A percentile compares a stretch with the other conserved stretches of the same genome.
Evolutionary conservation across 1,140 invertebrate genomes (phyloP).

Genomic region (Rhagoletis pomonella): DNA sequence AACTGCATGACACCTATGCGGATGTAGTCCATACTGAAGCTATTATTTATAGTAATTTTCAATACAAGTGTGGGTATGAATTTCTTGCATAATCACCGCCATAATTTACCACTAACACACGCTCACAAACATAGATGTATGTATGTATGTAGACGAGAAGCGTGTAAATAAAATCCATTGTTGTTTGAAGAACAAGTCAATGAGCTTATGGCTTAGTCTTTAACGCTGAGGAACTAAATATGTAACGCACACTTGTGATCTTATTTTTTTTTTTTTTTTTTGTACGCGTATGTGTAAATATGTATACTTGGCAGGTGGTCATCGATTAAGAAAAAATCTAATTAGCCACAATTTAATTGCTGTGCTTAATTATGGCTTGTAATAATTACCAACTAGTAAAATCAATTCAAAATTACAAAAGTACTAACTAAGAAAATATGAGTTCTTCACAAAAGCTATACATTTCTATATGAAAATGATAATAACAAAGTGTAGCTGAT

Average conservation of each 20-base stretch:
- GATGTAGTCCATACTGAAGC: background rate
- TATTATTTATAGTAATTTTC: background rate
- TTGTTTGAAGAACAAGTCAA: background rate
- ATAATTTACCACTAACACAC: background rate
- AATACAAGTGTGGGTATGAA: background rate
- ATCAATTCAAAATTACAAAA: background rate
- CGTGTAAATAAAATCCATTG: background rate
- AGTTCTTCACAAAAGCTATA: background rate
- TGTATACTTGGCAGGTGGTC: conserved; percentile 5
- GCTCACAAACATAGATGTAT: background rate
- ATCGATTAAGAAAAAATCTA: background rate
- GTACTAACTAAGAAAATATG: background rate
- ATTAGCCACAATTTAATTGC: conserved; percentile 38
- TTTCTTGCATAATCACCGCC: background rate
- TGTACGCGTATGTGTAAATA: background rate
- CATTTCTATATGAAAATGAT: background rate
- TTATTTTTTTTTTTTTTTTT: too few relatives aligned
- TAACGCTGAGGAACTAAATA: background rate
- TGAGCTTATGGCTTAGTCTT: background rate
- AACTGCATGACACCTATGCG: conserved; percentile 15
- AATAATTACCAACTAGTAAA: conserved; percentile 16
- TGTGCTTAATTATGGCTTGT: conserved; percentile 30
- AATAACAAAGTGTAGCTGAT: too few relatives aligned
- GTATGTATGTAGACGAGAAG: background rate
- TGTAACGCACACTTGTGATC: too few relatives aligned